Base-by-base conservation (phyloP, 2,888 invertebrate genomes). In the Andrena bicolor region DNA sequence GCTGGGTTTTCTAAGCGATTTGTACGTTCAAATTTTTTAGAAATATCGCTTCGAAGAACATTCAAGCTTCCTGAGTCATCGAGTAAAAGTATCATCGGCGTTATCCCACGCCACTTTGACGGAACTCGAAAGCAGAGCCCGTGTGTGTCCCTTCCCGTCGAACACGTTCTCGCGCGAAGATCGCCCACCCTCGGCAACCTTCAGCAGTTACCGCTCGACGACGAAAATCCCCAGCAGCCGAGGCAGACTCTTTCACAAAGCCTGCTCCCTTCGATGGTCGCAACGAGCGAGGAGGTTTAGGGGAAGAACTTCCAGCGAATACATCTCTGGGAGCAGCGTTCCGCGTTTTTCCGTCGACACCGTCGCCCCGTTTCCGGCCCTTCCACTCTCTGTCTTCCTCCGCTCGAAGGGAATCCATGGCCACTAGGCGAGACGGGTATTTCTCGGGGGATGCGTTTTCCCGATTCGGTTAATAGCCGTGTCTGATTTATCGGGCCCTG, bases 381-480 rank as follows among this genome's bases (percentile, higher is more conserved):
- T 68, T 75, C 74, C n/a, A 7, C 41, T 26, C 53, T 16, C 53
- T 10, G 49, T 20, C 65, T 26, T 51, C 4, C 26, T 23, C 23
- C 26, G 23, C 30, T 53, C 71, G 48, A 51, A 66, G 30, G 23
- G 77, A 87, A 85, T 86, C 82, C 80, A 84, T 74, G 80, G 75
- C 77, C 64, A 56, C 20, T 53, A 20, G 32, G 10, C 30, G 41
- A 41, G n/a, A 35, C 23, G 48, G 32, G 51, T 32, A 28, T 76
- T 72, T 79, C 79, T 69, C 68, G 30, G 60, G 51, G 41, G 60
- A 79, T 65, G 75, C 66, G 76, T 78, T 76, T 75, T 63, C 35
- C 66, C 71, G 76, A 85, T 87, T 87, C 81, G 65, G 65, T 83
- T 83, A 81, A 83, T 79, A 85, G 66, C 74, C 64, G 63, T 63